Evolutionary conservation across 2,113 vertebrate species (phyloP), one percentile per base, ranked within the genome.

Genomic region (Vanacampus margaritifer): DNA sequence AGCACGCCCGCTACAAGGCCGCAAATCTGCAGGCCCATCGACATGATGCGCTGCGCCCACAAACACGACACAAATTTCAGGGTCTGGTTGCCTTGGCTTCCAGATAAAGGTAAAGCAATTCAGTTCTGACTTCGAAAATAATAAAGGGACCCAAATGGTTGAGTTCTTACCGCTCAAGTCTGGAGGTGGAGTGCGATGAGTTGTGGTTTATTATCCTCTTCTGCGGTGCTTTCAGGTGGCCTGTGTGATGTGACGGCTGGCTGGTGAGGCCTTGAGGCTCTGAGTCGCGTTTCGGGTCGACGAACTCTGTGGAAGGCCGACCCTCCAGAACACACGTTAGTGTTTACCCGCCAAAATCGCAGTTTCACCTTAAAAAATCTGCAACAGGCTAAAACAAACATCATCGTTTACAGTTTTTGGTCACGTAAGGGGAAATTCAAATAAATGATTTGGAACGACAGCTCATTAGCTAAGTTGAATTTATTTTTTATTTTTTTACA

Each of bases 1-100:
- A 87, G 7, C 48, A 93, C 64, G 11, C 91, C 87, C 83, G 93
- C 74, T 3, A 93, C 21, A 79, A 95, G 13, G 0, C 90, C 90
- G 71, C 87, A 80, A 0, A 92, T 86, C 61, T 94, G 92, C 13
- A 91, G 75, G 54, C 74, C 76, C 65, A 77, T 50, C 8, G 48
- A 69, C 86, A 87, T 89, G 60, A 21, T 61, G 69, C 64, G 39
- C 12, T 0, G 50, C 51, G 24, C 35, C 14, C 0, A 0, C 51
- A 36, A n/a, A n/a, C n/a, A n/a, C n/a, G n/a, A n/a, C 21, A 43
- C 61, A 46, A 13, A 54, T 26, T 54, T n/a, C n/a, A n/a, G n/a
- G n/a, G n/a, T n/a, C n/a, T n/a, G n/a, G n/a, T n/a, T n/a, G n/a
- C n/a, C n/a, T 43, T 14, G 14, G 43, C 16, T 45, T 45, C 41